Evolutionary conservation across 2,888 invertebrate species (phyloP), one percentile per base, ranked within the genome.

Genomic region (Globia sparganii): DNA sequence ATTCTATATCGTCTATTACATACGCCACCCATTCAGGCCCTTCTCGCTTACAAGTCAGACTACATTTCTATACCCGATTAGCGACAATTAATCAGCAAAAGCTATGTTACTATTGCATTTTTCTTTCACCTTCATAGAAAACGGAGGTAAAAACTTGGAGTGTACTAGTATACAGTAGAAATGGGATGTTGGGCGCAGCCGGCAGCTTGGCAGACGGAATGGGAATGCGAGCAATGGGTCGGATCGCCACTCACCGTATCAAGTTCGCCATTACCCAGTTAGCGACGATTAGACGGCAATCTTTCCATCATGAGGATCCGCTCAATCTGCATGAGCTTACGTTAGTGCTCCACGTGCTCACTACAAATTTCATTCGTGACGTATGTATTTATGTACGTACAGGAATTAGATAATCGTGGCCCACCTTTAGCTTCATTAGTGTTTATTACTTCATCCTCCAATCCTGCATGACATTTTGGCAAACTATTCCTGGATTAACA

Each of bases 221-320:
- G 89, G 86, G 90, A 91, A 88, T 91, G 87, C 89, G 91, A 91
- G 90, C 92, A 91, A 89, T 92, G 90, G 90, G 90, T 90, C 90
- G 90, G 82, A 85, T 89, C 89, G 87, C 76, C 88, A 90, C 84
- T 83, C 86, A 78, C 86, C 86, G 89, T 92, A 94, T 93, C 94
- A 94, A 95, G 94, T 94, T 94, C 92, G 92, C 92, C 91, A 95
- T 95, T 96, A 95, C 92, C 93, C 92, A 94, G 94, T 96, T 96
- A 95, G 92, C 82, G 90, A 84, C 92, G 93, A 95, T 95, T 94
- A 94, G 87, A 77, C 89, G 91, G 90, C 95, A 96, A 96, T 96
- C 92, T 94, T 94, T 90, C 92, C 92, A 96, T 96, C 94, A 95
- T 61, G 86, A 88, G 89, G 90, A 85, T 90, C 92, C 90, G 91